Evolutionary conservation across 2,888 invertebrate genomes (phyloP).

Genomic region (Diaprepes abbreviatus): DNA sequence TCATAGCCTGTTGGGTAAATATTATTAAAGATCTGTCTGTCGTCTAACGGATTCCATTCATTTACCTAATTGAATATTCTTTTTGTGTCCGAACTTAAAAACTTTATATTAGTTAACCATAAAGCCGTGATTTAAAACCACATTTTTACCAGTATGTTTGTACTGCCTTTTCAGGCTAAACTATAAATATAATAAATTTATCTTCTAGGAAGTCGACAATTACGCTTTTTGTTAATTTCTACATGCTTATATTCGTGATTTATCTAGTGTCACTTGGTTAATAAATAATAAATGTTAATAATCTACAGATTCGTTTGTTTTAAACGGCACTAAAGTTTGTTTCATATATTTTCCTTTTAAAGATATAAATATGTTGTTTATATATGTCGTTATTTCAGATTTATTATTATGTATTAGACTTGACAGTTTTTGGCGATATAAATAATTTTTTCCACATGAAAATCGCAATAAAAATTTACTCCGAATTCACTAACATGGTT

Average conservation of each 20-base stretch:
- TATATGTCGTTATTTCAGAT: too few species aligned
- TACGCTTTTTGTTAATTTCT: conserved; percentile 47
- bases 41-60: background rate
- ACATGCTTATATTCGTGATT: conserved; percentile 39
- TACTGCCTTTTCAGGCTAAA: conserved; percentile 39
- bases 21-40: background rate
- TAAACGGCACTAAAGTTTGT: conserved; percentile 15
- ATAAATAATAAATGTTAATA: conserved; percentile 45
- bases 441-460: too few species aligned
- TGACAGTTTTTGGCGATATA: too few species aligned
- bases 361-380: background rate
- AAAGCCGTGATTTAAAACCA: conserved; percentile 32
- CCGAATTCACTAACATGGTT: too few species aligned
- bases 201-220: conserved; percentile 47
- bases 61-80: conserved; percentile 31
- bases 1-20: background rate
- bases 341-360: conserved; percentile 10
- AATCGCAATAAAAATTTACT: too few species aligned
- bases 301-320: conserved; percentile 32
- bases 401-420: too few species aligned
- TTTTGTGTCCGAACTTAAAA: conserved; percentile 22
- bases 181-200: conserved; percentile 48
- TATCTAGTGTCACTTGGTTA: conserved; percentile 32
- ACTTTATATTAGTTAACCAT: conserved; percentile 34
- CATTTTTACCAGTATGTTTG: conserved; percentile 35